Base-by-base conservation (phyloP, 1,140 invertebrate species). In the Neodiprion lecontei region DNA sequence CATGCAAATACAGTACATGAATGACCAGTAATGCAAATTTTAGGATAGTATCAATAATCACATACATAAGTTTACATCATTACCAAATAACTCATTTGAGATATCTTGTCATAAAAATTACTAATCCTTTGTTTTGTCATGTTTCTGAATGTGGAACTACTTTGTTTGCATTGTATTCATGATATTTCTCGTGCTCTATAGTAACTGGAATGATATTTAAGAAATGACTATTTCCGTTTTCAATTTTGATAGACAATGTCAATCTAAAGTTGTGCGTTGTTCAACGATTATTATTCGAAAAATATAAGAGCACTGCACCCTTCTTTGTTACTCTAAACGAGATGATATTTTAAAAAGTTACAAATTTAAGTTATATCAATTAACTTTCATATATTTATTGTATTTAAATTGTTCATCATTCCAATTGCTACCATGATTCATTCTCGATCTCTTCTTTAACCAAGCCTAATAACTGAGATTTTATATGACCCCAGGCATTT, bases 281-380 rank as follows among this genome's bases (percentile, higher is more conserved):
- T 61, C 53, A 61, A 61, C 53, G 53, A 14, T 61, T 61, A 61
- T 12, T 61, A 61, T 61, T 61, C n/a, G n/a, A 61, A 61, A 61
- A 61, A 61, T 61, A 61, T 61, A 61, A 17, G 53, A 61, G 53
- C 53, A 61, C 53, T 17, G 53, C 53, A 61, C 53, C 53, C 11
- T 61, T 61, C 8, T 61, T 61, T 61, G 53, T 61, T 61, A 61
- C 53, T 61, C 11, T 61, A 17, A 61, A 61, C 11, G 11, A 61
- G 53, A 14, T 61, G 53, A 17, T 17, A 61, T 61, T 61, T 61
- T 12, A 61, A 61, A 61, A 61, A 61, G 3, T 61, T 61, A 61
- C 53, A 14, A 61, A 61, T 61, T 61, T 61, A 61, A 61, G 53
- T 61, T 61, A 61, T 17, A 61, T 61, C n/a, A 61, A 61, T 61